Evolutionary conservation across 92 coral and sea anemone species (phyloP).

Genomic region (Micromussa lordhowensis): DNA sequence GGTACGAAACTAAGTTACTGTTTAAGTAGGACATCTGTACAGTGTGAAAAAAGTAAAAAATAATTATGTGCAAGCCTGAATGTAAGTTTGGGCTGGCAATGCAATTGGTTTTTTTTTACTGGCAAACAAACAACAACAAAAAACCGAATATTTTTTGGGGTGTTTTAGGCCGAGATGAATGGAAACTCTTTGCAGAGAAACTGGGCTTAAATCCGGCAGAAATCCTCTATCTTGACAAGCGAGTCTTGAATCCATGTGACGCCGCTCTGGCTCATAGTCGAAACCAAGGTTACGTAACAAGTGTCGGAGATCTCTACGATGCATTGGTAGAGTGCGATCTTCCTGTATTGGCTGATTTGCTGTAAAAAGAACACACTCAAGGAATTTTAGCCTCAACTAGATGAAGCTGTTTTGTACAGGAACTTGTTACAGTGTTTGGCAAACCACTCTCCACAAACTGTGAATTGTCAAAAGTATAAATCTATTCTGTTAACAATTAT

Average conservation of each 20-base stretch:
- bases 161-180: constrained; percentile 28
- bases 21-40: too few species aligned
- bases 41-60: too few species aligned
- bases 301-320: constrained; percentile 24
- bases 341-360: constrained; percentile 4
- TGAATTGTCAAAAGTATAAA: too few species aligned
- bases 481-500: too few species aligned
- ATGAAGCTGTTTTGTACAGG: neutral
- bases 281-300: neutral
- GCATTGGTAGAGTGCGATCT: constrained; percentile 3
- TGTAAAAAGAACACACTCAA: neutral
- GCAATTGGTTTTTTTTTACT: too few species aligned
- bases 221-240: constrained; percentile 27
- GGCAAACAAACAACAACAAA: too few species aligned
- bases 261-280: constrained; percentile 14
- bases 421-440: too few species aligned
- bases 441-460: too few species aligned
- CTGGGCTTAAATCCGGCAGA: constrained; percentile 28
- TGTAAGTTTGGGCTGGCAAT: too few species aligned
- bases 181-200: constrained; percentile 31
- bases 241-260: constrained; percentile 17
- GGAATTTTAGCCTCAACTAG: neutral
- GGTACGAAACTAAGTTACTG: too few species aligned
- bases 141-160: too few species aligned
- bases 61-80: too few species aligned